Conservation (phyloP, 2,113 vertebrate species). For the Oryzias melastigma region DNA sequence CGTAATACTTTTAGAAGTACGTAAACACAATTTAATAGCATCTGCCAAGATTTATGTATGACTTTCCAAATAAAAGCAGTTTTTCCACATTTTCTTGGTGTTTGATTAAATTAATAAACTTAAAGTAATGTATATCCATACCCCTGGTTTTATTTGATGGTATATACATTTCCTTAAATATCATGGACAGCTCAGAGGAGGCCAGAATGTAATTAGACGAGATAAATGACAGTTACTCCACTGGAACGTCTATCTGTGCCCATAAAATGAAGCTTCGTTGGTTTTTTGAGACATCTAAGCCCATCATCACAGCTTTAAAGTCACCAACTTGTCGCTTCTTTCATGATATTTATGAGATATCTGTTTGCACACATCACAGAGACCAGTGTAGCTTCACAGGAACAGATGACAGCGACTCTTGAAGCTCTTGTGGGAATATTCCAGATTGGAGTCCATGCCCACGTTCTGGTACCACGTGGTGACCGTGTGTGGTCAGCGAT, state of each 20-base stretch:
- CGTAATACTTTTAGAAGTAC: too few species aligned
- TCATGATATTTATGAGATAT: constrained; percentile 56
- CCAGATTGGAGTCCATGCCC: constrained; percentile 10
- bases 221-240: constrained; percentile 26
- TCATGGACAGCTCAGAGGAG: constrained; percentile 7
- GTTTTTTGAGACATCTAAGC: constrained; percentile 32
- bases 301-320: constrained; percentile 47
- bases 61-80: too few species aligned
- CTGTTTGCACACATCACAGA: constrained; percentile 29
- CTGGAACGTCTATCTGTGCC: constrained; percentile 39
- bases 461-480: constrained; percentile 22
- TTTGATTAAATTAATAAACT: neutral
- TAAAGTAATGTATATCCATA: neutral
- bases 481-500: constrained; percentile 28
- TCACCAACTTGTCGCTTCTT: constrained; percentile 33
- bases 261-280: constrained; percentile 37
- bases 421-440: constrained; percentile 8
- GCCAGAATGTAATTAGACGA: constrained; percentile 38
- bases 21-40: too few species aligned
- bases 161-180: neutral
- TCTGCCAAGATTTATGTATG: too few species aligned
- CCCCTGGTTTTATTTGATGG: neutral
- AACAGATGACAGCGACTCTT: constrained; percentile 5
- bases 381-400: constrained; percentile 14
- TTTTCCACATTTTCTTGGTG: too few species aligned